Conservation (phyloP, 2,888 invertebrate genomes). For the Macrophya alboannulata region DNA sequence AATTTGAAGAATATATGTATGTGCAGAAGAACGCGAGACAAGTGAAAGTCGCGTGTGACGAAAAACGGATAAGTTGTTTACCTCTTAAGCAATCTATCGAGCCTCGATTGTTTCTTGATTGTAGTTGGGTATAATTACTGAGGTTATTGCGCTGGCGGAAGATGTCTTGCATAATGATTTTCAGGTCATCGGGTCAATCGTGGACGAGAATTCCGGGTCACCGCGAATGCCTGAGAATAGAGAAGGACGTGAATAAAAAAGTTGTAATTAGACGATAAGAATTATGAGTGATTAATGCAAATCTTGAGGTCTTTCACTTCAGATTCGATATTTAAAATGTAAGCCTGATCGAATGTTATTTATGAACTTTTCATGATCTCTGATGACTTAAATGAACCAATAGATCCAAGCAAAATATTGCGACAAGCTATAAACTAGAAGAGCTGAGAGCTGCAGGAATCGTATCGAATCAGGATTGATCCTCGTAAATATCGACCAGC, state of each 20-base stretch:
- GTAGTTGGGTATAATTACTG: conserved; percentile 28
- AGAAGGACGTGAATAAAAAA: not conserved
- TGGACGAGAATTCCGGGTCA: conserved; percentile 22
- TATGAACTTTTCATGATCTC: not conserved
- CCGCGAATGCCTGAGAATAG: not conserved
- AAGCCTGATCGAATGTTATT: not conserved
- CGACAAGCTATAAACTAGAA: conserved; percentile 4
- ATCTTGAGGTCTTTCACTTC: not conserved
- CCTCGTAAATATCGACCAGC: conserved; percentile 69
- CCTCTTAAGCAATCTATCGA: conserved; percentile 23
- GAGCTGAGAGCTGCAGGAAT: conserved; percentile 58
- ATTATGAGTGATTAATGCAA: not conserved
- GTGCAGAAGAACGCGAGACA: not conserved
- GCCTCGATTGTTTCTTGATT: conserved; percentile 38
- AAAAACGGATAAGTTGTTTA: conserved; percentile 38
- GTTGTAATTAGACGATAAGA: not conserved
- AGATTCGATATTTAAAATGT: not conserved
- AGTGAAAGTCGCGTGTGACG: conserved; percentile 41
- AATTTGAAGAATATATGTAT: not conserved
- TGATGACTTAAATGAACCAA: not conserved
- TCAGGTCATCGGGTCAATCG: conserved; percentile 25
- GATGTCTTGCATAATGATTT: conserved; percentile 27
- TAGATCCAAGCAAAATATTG: not conserved
- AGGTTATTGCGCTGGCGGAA: conserved; percentile 22
- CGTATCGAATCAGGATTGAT: conserved; percentile 68